Percentiles rank a stretch among this genome's conserved stretches.
phyloP scores from a whole-genome alignment of 2,797 vertebrate species.

The Emydoidea blandingii region DNA sequence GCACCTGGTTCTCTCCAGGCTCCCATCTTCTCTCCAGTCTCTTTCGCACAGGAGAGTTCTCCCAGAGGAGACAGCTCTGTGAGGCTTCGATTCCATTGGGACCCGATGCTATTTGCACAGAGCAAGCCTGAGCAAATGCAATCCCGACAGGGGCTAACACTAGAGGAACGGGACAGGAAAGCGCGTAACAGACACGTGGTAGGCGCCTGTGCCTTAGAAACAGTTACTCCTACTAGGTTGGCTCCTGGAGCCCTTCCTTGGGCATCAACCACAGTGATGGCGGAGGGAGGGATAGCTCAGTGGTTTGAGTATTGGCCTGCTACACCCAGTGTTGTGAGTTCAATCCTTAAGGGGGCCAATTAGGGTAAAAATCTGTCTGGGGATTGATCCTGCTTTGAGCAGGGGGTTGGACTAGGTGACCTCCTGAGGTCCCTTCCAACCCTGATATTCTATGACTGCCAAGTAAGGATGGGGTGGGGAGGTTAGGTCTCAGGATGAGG shows the following conservation, averaged over 20 bases:
- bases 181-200: not conserved
- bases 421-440: too few species aligned
- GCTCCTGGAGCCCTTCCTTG: not conserved
- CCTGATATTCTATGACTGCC: not conserved
- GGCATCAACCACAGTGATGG: too few species aligned
- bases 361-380: too few species aligned
- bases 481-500: not conserved
- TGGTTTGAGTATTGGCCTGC: too few species aligned
- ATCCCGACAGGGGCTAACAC: not conserved
- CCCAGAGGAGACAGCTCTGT: not conserved
- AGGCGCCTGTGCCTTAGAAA: not conserved
- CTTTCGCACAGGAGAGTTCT: not conserved
- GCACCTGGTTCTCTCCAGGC: not conserved
- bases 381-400: too few species aligned
- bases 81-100: too few species aligned
- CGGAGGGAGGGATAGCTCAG: too few species aligned
- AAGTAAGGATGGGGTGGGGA: too few species aligned
- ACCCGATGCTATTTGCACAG: too few species aligned
- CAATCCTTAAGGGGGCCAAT: too few species aligned
- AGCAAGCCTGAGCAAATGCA: not conserved
- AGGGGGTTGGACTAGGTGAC: too few species aligned
- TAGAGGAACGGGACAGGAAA: not conserved
- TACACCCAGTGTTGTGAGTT: too few species aligned
- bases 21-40: not conserved
- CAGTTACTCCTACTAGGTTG: not conserved